These are phyloP conservation scores for Bothrops alternatus DNA, from an alignment of 2,797 vertebrate species.

Conservation along the genomic window DNA sequence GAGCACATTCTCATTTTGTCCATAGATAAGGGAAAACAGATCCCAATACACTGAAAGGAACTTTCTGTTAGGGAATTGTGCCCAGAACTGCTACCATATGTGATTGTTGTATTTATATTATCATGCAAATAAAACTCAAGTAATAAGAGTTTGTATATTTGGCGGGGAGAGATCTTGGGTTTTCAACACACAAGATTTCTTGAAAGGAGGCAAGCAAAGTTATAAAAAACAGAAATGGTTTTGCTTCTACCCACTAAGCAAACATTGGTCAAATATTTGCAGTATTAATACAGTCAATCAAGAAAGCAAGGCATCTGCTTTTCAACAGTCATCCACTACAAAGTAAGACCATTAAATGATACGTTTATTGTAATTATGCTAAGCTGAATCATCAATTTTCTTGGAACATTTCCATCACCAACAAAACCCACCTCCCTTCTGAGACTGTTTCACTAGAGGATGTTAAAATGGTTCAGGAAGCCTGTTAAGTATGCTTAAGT, in stretches of 20 bases:
- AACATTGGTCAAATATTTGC: background rate
- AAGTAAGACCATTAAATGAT: background rate
- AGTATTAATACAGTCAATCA: background rate
- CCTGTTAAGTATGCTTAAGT: background rate
- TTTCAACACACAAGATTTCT: background rate
- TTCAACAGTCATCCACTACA: background rate
- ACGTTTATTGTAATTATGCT: background rate
- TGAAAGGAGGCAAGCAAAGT: background rate
- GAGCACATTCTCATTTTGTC: background rate
- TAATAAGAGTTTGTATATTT: background rate
- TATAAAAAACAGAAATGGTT: background rate
- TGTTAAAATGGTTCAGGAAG: background rate
- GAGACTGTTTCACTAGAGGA: background rate
- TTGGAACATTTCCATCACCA: background rate
- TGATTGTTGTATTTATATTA: background rate
- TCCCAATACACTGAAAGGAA: background rate
- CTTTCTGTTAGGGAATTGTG: background rate
- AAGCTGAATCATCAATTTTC: background rate
- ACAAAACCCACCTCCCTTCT: background rate
- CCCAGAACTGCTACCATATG: no score
- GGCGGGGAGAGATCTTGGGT: background rate
- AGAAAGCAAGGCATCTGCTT: background rate
- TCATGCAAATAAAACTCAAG: background rate
- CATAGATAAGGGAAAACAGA: background rate
- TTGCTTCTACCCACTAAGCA: background rate